Evolutionary conservation across 1,140 invertebrate species (phyloP).

Genomic region (Drosophila biarmipes): DNA sequence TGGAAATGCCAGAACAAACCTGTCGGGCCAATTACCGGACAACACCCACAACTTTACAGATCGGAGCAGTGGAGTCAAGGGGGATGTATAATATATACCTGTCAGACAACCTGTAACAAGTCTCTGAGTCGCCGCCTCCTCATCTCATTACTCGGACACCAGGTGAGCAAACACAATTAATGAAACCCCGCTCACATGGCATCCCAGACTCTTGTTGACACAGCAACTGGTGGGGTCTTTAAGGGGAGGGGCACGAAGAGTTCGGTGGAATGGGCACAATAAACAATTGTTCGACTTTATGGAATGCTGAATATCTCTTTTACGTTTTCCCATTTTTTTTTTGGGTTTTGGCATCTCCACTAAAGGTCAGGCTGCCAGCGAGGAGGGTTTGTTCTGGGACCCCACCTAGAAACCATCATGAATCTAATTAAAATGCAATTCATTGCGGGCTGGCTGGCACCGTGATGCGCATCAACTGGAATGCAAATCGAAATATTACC

Average conservation of each 20-base stretch:
- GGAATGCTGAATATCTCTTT: constrained; percentile 54
- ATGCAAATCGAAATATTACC: constrained; percentile 79
- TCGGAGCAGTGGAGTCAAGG: background rate
- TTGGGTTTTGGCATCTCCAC: constrained; percentile 19
- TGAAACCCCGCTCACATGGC: constrained; percentile 70
- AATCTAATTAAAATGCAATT: constrained; percentile 83
- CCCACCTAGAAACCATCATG: constrained; percentile 68
- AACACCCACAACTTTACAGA: constrained; percentile 48
- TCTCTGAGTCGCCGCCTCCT: constrained; percentile 34
- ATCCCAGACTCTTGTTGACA: constrained; percentile 76
- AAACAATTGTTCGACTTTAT: constrained; percentile 69
- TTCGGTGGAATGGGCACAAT: constrained; percentile 41
- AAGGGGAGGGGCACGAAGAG: constrained; percentile 4
- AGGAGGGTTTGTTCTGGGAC: constrained; percentile 60
- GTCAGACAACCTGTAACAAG: constrained; percentile 69
- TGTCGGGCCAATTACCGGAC: constrained; percentile 57
- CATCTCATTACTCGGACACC: constrained; percentile 65
- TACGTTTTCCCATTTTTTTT: background rate
- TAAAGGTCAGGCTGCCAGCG: constrained; percentile 59
- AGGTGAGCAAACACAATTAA: constrained; percentile 76
- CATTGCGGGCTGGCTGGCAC: constrained; percentile 51
- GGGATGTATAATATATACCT: constrained; percentile 8
- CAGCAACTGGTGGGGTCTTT: constrained; percentile 57
- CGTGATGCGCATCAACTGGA: constrained; percentile 69
- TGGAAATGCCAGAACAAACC: constrained; percentile 66